A percentile compares a stretch with the other conserved stretches of the same genome.
Conservation (phyloP, 2,888 invertebrate species). For the Cetonia aurata region DNA sequence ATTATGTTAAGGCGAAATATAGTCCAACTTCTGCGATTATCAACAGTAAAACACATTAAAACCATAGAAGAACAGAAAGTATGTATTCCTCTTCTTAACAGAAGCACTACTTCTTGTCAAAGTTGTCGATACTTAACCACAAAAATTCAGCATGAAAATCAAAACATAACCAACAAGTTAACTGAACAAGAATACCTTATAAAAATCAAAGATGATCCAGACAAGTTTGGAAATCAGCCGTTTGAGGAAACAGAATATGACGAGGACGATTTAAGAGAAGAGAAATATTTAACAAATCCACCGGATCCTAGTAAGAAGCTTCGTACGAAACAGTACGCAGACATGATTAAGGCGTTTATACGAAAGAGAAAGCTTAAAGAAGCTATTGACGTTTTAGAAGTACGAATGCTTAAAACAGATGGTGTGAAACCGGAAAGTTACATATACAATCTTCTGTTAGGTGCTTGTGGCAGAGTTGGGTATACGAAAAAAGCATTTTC, state of each 20-base stretch:
- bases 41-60: not conserved
- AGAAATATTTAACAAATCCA: conserved; percentile 69
- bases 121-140: conserved; percentile 26
- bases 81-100: not conserved
- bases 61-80: not conserved
- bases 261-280: conserved; percentile 74
- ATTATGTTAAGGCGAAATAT: conserved; percentile 33
- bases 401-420: conserved; percentile 82
- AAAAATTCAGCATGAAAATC: conserved; percentile 14
- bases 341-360: conserved; percentile 78
- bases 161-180: conserved; percentile 18
- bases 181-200: conserved; percentile 60
- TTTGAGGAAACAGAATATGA: conserved; percentile 62
- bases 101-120: not conserved
- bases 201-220: conserved; percentile 68
- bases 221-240: conserved; percentile 70
- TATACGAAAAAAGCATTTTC: conserved; percentile 89
- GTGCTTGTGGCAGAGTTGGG: conserved; percentile 85
- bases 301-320: conserved; percentile 70
- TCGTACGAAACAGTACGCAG: conserved; percentile 76
- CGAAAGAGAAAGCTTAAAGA: conserved; percentile 76
- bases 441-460: conserved; percentile 86
- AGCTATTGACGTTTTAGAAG: conserved; percentile 83
- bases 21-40: conserved; percentile 16
- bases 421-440: conserved; percentile 82